phyloP scores from a whole-genome alignment of 2,888 invertebrate genomes.

The Spilosoma lubricipeda region DNA sequence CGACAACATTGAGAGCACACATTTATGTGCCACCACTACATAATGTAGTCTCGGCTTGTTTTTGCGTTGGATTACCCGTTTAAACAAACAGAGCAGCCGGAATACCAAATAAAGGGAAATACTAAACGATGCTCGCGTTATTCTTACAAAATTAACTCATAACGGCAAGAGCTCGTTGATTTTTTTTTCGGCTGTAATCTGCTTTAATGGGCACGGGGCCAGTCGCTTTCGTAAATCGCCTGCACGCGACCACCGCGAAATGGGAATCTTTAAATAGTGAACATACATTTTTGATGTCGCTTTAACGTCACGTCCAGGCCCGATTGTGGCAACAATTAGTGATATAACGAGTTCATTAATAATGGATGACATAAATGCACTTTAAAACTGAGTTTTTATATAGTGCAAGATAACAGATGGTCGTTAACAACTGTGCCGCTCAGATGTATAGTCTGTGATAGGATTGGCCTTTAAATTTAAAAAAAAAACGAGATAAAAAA shows the following conservation, averaged over 20 bases:
- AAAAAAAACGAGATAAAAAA: conserved; percentile 46
- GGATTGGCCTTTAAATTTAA: conserved; percentile 37
- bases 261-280: conserved; percentile 83
- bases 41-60: conserved; percentile 73
- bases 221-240: conserved; percentile 82
- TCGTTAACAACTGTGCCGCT: conserved; percentile 35
- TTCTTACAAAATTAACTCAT: conserved; percentile 86
- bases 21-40: conserved; percentile 73
- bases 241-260: conserved; percentile 80
- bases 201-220: conserved; percentile 84
- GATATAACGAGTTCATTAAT: conserved; percentile 81
- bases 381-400: conserved; percentile 53
- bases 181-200: conserved; percentile 82
- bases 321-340: conserved; percentile 82
- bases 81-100: conserved; percentile 80
- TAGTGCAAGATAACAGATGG: conserved; percentile 50
- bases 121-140: conserved; percentile 80
- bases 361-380: conserved; percentile 52
- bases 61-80: conserved; percentile 82
- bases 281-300: conserved; percentile 82
- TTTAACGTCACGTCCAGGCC: conserved; percentile 77
- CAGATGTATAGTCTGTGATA: conserved; percentile 37
- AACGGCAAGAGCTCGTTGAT: conserved; percentile 82
- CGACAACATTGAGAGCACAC: conserved; percentile 74
- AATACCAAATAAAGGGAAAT: conserved; percentile 83